A percentile compares a stretch with the other conserved stretches of the same genome.
phyloP scores from a whole-genome alignment of 2,888 invertebrate species.

The Timema podura region DNA sequence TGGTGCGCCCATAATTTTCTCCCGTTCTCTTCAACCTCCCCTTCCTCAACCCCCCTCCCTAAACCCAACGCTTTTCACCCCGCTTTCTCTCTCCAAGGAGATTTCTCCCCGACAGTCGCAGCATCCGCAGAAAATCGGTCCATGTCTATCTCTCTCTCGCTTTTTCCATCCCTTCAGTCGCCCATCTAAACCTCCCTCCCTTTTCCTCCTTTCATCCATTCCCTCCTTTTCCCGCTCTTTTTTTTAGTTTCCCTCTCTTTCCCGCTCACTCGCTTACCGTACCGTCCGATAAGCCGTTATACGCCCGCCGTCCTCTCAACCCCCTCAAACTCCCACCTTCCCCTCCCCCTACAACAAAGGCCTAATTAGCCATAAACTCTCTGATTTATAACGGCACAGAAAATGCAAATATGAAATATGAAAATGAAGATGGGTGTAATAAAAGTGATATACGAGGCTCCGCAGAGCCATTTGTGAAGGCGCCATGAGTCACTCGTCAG shows the following conservation, averaged over 20 bases:
- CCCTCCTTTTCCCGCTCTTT: constrained; percentile 38
- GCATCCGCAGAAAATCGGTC: constrained; percentile 27
- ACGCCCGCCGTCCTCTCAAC: constrained; percentile 33
- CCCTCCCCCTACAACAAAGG: constrained; percentile 45
- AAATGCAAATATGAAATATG: constrained; percentile 60
- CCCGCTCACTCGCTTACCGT: too few species aligned
- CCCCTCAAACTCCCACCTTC: constrained; percentile 40
- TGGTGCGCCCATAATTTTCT: constrained; percentile 9
- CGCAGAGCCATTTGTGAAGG: constrained; percentile 51
- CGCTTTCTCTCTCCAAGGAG: constrained; percentile 19
- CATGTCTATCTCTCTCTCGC: constrained; percentile 26
- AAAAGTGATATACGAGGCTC: constrained; percentile 52
- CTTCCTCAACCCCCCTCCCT: too few species aligned
- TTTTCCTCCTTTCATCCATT: constrained; percentile 14
- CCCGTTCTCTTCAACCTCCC: constrained; percentile 1
- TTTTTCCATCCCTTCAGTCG: neutral
- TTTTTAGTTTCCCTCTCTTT: constrained; percentile 10
- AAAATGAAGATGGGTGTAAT: constrained; percentile 60
- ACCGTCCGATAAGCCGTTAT: constrained; percentile 50
- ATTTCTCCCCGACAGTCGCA: constrained; percentile 15
- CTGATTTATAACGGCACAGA: constrained; percentile 60
- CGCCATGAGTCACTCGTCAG: constrained; percentile 40
- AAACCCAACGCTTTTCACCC: constrained; percentile 12
- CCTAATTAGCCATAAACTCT: constrained; percentile 62
- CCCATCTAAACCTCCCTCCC: constrained; percentile 5